These are phyloP conservation scores for Agonopterix arenella DNA, from an alignment of 2,888 invertebrate species.

Conservation along the genomic window DNA sequence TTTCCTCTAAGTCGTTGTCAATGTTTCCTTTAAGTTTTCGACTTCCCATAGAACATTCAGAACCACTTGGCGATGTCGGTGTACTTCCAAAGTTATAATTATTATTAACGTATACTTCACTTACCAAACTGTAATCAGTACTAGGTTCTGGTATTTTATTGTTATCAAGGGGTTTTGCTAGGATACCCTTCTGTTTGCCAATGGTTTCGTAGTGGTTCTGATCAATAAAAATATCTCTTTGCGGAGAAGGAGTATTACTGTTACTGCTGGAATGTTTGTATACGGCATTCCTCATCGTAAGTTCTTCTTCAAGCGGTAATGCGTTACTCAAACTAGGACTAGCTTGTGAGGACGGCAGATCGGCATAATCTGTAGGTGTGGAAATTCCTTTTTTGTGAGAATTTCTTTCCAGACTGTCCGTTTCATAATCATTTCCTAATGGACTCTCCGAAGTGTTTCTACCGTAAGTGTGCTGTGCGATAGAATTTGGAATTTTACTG, in stretches of 20 bases:
- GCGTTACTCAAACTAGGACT: slow-evolving; percentile 85
- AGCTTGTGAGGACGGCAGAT: slow-evolving; percentile 81
- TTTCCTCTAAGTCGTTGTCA: slow-evolving; percentile 70
- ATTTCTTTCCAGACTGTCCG: slow-evolving; percentile 83
- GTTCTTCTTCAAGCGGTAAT: slow-evolving; percentile 86
- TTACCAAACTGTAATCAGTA: slow-evolving; percentile 82
- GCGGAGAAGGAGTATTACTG: slow-evolving; percentile 65
- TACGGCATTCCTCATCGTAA: slow-evolving; percentile 86
- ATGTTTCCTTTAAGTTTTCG: slow-evolving; percentile 71
- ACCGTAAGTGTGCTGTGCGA: slow-evolving; percentile 35
- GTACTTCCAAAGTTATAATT: slow-evolving; percentile 80
- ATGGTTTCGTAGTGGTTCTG: slow-evolving; percentile 66
- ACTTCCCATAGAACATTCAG: slow-evolving; percentile 76
- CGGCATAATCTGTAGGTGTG: slow-evolving; percentile 79
- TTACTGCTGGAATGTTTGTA: slow-evolving; percentile 80
- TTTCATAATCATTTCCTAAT: slow-evolving; percentile 81
- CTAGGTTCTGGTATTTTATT: slow-evolving; percentile 45
- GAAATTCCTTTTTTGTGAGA: slow-evolving; percentile 68
- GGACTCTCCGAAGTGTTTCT: slow-evolving; percentile 50
- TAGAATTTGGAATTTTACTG: slow-evolving; percentile 22
- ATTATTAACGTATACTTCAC: slow-evolving; percentile 88
- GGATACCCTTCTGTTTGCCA: slow-evolving; percentile 28
- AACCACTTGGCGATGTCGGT: slow-evolving; percentile 76
- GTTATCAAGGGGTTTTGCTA: slow-evolving; percentile 20
- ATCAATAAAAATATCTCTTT: slow-evolving; percentile 41